Conservation (phyloP, 2,888 invertebrate genomes). For the Oxystoma pomonae region DNA sequence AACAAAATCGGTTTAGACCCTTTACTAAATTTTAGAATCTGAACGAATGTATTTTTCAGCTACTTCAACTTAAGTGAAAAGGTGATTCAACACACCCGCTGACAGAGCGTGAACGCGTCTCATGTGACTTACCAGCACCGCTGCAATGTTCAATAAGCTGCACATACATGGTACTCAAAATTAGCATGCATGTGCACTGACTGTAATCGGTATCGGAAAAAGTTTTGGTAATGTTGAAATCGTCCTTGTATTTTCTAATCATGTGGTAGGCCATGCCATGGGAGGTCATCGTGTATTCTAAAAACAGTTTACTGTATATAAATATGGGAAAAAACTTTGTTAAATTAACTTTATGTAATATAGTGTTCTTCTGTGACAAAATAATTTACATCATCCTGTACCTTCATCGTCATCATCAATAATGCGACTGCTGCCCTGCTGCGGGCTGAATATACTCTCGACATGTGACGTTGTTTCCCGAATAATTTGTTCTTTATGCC, state of each 20-base stretch:
- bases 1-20: too few species aligned
- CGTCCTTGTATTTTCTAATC: constrained; percentile 33
- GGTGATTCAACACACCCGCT: too few species aligned
- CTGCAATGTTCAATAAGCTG: constrained; percentile 59
- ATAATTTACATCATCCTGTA: too few species aligned
- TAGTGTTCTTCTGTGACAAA: too few species aligned
- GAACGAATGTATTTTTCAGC: too few species aligned
- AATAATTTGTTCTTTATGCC: not conserved
- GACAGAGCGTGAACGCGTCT: too few species aligned
- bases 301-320: not conserved
- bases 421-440: not conserved
- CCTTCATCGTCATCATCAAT: not conserved
- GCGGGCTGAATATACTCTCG: not conserved
- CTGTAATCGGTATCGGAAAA: constrained; percentile 54
- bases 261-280: not conserved
- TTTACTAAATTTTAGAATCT: too few species aligned
- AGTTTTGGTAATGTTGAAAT: constrained; percentile 37
- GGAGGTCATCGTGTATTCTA: not conserved
- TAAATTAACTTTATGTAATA: too few species aligned
- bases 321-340: too few species aligned
- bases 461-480: not conserved
- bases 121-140: constrained; percentile 53
- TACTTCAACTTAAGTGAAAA: too few species aligned
- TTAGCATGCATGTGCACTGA: constrained; percentile 56
- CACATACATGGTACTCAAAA: constrained; percentile 54